These are phyloP conservation scores for Ephestia elutella DNA, from an alignment of 1,140 invertebrate species.

Conservation along the genomic window DNA sequence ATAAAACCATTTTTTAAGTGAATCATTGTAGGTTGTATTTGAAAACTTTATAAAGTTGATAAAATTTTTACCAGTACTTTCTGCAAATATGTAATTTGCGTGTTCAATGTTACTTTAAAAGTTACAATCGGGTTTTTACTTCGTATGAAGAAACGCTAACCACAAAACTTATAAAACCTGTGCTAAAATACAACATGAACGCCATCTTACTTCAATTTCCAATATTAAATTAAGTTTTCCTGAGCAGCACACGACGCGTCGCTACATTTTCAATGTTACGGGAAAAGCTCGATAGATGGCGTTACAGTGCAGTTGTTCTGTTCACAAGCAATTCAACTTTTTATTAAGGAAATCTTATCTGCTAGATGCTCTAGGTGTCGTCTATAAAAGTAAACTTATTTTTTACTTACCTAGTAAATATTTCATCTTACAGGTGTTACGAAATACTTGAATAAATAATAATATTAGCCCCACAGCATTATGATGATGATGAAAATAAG, in stretches of 20 bases:
- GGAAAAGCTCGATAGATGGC: not conserved
- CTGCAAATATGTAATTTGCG: too few relatives aligned
- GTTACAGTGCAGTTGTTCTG: not conserved
- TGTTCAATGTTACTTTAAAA: too few relatives aligned
- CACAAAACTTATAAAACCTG: not conserved
- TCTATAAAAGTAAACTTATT: not conserved
- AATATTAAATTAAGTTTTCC: not conserved
- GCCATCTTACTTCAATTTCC: not conserved
- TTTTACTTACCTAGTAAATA: not conserved
- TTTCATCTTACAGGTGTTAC: too few relatives aligned
- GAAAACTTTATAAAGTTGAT: too few relatives aligned
- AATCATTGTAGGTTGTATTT: too few relatives aligned
- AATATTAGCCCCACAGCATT: too few relatives aligned
- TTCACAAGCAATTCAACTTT: not conserved
- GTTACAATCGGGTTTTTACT: too few relatives aligned
- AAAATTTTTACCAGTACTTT: too few relatives aligned
- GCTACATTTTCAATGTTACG: not conserved
- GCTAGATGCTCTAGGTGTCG: not conserved
- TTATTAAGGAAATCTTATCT: not conserved
- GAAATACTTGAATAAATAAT: too few relatives aligned
- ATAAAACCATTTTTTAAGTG: too few relatives aligned
- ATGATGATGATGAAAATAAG: too few relatives aligned
- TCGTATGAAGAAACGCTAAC: too few relatives aligned
- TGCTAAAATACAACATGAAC: not conserved
- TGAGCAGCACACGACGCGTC: not conserved